Conservation (phyloP, 2,888 invertebrate species). For the Drosophila picticornis region DNA sequence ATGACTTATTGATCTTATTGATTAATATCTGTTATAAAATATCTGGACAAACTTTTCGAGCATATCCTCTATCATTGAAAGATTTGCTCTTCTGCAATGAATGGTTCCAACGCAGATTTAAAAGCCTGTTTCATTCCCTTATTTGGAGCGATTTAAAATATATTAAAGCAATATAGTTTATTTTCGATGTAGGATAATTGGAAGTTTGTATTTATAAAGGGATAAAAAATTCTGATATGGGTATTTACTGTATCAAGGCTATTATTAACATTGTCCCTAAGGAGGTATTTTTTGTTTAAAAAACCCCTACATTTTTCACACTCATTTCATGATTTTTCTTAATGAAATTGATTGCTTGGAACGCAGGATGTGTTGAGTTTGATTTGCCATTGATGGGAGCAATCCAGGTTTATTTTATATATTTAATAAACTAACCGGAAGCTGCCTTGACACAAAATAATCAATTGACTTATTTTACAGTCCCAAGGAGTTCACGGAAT, state of each 20-base stretch:
- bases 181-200: not conserved
- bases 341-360: not conserved
- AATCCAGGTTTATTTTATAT: not conserved
- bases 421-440: not conserved
- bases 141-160: not conserved
- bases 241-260: not conserved
- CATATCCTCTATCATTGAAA: not conserved
- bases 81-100: not conserved
- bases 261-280: not conserved
- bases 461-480: slow-evolving; percentile 85
- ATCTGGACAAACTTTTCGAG: not conserved
- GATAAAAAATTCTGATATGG: not conserved
- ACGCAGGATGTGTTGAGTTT: not conserved
- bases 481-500: slow-evolving; percentile 97
- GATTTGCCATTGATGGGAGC: not conserved
- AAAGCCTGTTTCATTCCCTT: not conserved
- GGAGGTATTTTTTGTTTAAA: not conserved
- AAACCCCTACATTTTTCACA: not conserved
- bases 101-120: not conserved
- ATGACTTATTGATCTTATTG: not conserved
- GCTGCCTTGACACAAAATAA: not conserved
- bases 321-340: not conserved
- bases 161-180: not conserved
- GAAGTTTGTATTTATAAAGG: not conserved
- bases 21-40: not conserved